These are phyloP conservation scores for Dorcus hopei DNA, from an alignment of 2,888 invertebrate genomes.

Conservation along the genomic window DNA sequence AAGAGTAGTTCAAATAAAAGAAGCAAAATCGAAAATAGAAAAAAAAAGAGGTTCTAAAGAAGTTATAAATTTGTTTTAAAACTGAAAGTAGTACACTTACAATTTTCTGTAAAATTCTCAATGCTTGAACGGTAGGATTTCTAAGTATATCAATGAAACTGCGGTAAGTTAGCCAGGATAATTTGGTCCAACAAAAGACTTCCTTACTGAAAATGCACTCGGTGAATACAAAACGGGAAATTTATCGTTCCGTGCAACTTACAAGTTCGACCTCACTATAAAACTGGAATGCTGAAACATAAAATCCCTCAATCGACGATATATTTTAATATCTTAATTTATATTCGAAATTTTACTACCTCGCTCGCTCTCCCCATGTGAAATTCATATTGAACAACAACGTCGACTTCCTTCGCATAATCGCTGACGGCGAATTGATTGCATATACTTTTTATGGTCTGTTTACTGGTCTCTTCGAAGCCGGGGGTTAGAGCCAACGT, in stretches of 20 bases:
- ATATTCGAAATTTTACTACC: conserved; percentile 38
- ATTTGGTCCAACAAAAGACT: conserved; percentile 67
- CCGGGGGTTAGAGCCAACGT: conserved; percentile 78
- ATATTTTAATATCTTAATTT: conserved; percentile 2
- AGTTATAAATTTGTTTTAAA: no score
- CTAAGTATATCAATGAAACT: conserved; percentile 70
- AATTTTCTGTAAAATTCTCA: conserved; percentile 78
- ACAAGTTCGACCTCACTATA: conserved; percentile 24
- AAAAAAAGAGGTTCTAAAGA: no score
- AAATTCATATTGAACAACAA: conserved; percentile 69
- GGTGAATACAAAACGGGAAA: neutral
- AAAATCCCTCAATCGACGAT: conserved; percentile 4
- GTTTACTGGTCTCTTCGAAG: conserved; percentile 67
- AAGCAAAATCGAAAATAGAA: no score
- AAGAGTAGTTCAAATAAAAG: no score
- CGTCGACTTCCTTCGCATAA: conserved; percentile 71
- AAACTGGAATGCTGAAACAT: conserved; percentile 25
- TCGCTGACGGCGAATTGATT: conserved; percentile 77
- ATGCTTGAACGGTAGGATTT: conserved; percentile 75
- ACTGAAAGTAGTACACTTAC: conserved; percentile 52
- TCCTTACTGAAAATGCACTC: conserved; percentile 51
- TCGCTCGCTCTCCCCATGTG: conserved; percentile 60
- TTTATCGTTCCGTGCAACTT: conserved; percentile 18
- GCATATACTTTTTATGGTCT: conserved; percentile 69
- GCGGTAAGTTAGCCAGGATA: conserved; percentile 74